Base-by-base conservation (phyloP, 2,888 invertebrate species). In the Pristionchus entomophagus region DNA sequence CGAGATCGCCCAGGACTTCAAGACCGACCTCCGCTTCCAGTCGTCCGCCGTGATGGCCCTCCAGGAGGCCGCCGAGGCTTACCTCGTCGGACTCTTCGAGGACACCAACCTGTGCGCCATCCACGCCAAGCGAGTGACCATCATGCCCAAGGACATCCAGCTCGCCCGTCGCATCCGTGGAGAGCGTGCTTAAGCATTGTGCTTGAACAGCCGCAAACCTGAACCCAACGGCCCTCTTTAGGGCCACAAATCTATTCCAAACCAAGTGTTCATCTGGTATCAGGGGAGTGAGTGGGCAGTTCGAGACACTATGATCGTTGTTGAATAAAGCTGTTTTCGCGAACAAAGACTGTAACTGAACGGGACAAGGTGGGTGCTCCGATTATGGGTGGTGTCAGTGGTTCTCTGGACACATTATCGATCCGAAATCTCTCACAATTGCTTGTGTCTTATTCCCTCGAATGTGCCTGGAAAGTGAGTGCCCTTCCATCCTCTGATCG, bases 31-130 rank as follows among this genome's bases (percentile, higher is more conserved):
- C 69, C 90, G 91, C 69, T 91, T 91, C 89, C 91, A 91, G 84
- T 89, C 88, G 45, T 89, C 90, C 29, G 90, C 90, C 56, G 88
- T 90, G 78, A 89, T 89, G 62, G 90, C 90, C 41, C 90, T 90
- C 53, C 83, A 88, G 86, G 88, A 88, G 86, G 85, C 87, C 51
- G 84, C 86, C 92, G 97, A 97, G 94, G 97, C 97, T 19, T 97
- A 97, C 94, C 95, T 97, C 90, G 97, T 97, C 86, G 97, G 97
- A 90, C 95, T 98, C 87, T 98, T 98, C 94, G 97, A 98, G 95
- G 97, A 98, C 95, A 98, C 97, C 91, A 98, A 98, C 95, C 95
- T 98, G 95, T 97, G 97, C 95, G 97, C 97, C 69, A 97, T 98
- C 94, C 97, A 98, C 94, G 97, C 97, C 92, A 97, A 97, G 95